A percentile compares a stretch with the other conserved stretches of the same genome.
These are phyloP conservation scores for Melinopterus prodromus DNA, from an alignment of 2,888 invertebrate genomes.

Conservation along the genomic window DNA sequence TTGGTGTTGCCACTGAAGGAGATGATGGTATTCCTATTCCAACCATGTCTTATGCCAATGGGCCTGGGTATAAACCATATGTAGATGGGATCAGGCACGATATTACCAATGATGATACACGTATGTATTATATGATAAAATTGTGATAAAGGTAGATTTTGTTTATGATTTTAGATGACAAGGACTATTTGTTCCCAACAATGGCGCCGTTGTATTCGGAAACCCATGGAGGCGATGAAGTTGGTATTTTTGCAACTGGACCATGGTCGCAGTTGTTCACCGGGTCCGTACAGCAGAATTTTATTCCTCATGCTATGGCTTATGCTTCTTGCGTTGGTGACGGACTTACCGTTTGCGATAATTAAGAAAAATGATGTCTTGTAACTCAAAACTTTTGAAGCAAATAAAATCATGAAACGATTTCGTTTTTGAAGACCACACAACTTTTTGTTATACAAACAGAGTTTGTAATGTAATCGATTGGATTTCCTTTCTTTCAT, in stretches of 20 bases:
- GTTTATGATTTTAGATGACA: constrained; percentile 54
- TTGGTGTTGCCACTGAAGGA: constrained; percentile 64
- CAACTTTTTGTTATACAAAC: not conserved
- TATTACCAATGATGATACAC: not conserved
- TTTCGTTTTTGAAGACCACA: not conserved
- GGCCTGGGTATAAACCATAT: constrained; percentile 65
- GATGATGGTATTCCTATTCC: constrained; percentile 70
- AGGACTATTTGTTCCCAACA: constrained; percentile 67
- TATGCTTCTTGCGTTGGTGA: constrained; percentile 78
- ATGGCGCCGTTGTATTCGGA: constrained; percentile 70
- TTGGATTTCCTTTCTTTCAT: too few relatives aligned
- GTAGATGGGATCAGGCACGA: not conserved
- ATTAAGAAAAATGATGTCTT: not conserved
- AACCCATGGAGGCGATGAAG: constrained; percentile 83
- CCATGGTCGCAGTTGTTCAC: constrained; percentile 83
- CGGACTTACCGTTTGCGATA: constrained; percentile 53
- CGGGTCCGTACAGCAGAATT: constrained; percentile 80
- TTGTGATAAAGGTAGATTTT: not conserved
- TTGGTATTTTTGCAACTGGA: constrained; percentile 77
- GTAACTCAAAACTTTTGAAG: not conserved
- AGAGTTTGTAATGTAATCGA: too few relatives aligned
- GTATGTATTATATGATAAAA: not conserved
- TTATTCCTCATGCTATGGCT: constrained; percentile 77
- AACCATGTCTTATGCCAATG: constrained; percentile 78
- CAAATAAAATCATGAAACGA: not conserved